phyloP scores from a whole-genome alignment of 2,113 vertebrate genomes.

The Herpetotheres cachinnans region DNA sequence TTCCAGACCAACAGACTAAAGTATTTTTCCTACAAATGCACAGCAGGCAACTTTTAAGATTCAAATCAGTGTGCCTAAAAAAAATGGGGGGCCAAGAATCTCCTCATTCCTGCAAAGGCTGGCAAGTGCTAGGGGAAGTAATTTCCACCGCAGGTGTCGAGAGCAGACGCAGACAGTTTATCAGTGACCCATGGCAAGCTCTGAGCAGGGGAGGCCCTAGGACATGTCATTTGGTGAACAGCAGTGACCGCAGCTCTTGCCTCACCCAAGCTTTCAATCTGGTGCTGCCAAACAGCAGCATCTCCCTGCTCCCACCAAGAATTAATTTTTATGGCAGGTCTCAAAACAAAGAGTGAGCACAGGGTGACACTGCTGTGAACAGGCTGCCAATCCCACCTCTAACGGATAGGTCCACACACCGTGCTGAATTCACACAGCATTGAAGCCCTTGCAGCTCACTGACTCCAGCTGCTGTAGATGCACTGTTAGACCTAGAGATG shows the following conservation, averaged over 20 bases:
- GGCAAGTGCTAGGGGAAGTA: background rate
- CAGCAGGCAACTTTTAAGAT: background rate
- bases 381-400: background rate
- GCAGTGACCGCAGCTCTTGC: background rate
- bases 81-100: background rate
- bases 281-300: background rate
- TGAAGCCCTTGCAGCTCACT: rapidly evolving
- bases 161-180: background rate
- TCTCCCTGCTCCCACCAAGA: background rate
- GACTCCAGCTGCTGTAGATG: background rate
- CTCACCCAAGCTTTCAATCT: background rate
- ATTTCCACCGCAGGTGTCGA: background rate
- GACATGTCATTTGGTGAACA: background rate
- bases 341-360: background rate
- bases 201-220: rapidly evolving
- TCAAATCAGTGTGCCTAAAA: background rate
- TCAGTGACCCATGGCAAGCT: background rate
- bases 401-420: rapidly evolving
- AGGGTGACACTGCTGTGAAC: background rate
- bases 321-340: background rate
- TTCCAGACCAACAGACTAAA: background rate
- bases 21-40: background rate
- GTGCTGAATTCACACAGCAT: rapidly evolving
- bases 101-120: background rate
- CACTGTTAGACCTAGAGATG: background rate